These are phyloP conservation scores for Phataginus tetradactyla DNA, from an alignment of 2,797 vertebrate species.

Conservation along the genomic window DNA sequence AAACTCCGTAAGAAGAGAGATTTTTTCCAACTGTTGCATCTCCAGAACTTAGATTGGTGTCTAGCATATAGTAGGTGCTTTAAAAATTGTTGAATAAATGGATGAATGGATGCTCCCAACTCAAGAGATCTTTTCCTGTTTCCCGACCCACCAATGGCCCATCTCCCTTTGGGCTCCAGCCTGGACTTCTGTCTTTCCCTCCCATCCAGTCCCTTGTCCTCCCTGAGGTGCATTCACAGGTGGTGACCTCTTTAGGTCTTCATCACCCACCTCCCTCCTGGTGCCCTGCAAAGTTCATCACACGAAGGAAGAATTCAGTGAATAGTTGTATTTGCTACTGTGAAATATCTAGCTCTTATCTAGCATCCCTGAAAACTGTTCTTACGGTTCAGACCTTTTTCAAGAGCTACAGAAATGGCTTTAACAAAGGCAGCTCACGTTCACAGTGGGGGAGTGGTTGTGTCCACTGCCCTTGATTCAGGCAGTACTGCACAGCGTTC, in stretches of 20 bases:
- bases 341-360: neutral
- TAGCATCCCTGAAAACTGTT: neutral
- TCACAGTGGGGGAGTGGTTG: constrained; percentile 94
- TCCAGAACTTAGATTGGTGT: neutral
- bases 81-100: neutral
- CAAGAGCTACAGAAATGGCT: neutral
- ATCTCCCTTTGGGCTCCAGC: neutral
- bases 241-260: neutral
- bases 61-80: neutral
- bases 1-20: neutral
- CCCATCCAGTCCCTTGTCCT: neutral
- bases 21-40: neutral
- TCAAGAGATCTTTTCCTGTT: neutral
- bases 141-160: neutral
- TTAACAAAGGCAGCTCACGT: constrained; percentile 89
- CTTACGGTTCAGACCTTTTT: neutral
- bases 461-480: constrained; percentile 96
- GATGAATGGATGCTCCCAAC: neutral
- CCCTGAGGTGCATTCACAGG: neutral
- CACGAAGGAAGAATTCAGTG: neutral
- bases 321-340: neutral
- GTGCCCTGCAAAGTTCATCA: neutral
- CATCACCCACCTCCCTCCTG: neutral
- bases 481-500: constrained; percentile 93
- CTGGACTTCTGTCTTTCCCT: neutral